Percentiles rank a stretch among this genome's conserved stretches.
phyloP scores from a whole-genome alignment of 2,888 invertebrate genomes.

The Lacanobia wlatinum region DNA sequence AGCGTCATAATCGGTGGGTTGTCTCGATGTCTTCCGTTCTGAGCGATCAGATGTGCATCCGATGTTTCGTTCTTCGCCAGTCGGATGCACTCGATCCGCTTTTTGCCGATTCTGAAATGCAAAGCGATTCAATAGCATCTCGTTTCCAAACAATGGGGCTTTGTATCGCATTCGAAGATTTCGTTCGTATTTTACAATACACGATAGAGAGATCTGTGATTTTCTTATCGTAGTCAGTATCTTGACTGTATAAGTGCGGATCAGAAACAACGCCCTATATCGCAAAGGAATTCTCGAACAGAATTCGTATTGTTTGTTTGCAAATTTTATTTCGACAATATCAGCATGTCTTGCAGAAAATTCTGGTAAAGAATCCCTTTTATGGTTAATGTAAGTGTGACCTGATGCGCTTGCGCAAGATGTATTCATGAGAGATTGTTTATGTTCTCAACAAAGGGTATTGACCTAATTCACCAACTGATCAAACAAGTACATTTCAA shows the following conservation, averaged over 20 bases:
- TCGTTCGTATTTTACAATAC: constrained; percentile 76
- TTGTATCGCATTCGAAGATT: constrained; percentile 77
- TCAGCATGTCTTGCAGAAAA: neutral
- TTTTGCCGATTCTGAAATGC: constrained; percentile 70
- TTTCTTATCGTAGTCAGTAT: constrained; percentile 63
- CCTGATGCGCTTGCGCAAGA: constrained; percentile 22
- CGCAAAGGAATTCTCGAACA: constrained; percentile 24
- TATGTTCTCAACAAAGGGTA: constrained; percentile 35
- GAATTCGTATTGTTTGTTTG: constrained; percentile 37
- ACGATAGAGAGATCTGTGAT: constrained; percentile 69
- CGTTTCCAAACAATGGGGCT: constrained; percentile 79
- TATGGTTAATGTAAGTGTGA: constrained; percentile 15
- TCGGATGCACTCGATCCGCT: constrained; percentile 65
- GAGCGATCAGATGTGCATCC: constrained; percentile 68
- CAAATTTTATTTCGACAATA: constrained; percentile 31
- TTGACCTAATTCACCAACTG: constrained; percentile 40
- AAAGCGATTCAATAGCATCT: constrained; percentile 72
- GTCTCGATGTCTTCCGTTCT: constrained; percentile 76
- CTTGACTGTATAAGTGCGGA: constrained; percentile 56
- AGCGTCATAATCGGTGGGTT: constrained; percentile 73
- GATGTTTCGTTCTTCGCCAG: constrained; percentile 62
- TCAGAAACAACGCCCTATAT: constrained; percentile 52
- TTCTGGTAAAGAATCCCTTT: neutral
- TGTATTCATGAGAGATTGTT: constrained; percentile 32
- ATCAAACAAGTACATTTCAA: constrained; percentile 37